Evolutionary conservation across 2,888 invertebrate species (phyloP).

Genomic region (Patella ulyssiponensis): DNA sequence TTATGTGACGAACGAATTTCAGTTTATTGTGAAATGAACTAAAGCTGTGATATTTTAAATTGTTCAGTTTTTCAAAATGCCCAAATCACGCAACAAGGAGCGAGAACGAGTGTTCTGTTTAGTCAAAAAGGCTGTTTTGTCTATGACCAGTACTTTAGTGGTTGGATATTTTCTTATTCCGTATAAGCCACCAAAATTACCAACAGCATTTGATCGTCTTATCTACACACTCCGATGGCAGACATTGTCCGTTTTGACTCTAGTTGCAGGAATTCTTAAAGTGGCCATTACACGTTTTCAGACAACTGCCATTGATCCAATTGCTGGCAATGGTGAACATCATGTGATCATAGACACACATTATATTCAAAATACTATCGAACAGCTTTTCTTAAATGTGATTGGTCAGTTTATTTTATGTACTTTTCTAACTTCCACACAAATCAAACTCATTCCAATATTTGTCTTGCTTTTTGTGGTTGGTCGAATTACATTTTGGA

Average conservation of each 20-base stretch:
- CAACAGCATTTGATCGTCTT: constrained; percentile 35
- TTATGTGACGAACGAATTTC: no score
- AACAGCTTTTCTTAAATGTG: constrained; percentile 41
- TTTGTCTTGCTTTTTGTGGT: constrained; percentile 38
- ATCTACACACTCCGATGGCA: constrained; percentile 45
- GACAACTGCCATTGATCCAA: constrained; percentile 43
- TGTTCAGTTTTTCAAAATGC: neutral
- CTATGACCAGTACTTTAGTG: constrained; percentile 11
- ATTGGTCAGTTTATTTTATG: constrained; percentile 40
- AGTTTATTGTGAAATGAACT: no score
- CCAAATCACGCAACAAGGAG: neutral
- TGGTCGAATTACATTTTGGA: constrained; percentile 41
- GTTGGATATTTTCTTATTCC: constrained; percentile 28
- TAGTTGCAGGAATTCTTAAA: constrained; percentile 30
- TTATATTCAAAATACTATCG: constrained; percentile 43
- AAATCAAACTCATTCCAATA: constrained; percentile 42
- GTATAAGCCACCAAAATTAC: constrained; percentile 25
- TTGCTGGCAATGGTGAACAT: constrained; percentile 38
- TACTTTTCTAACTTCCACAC: constrained; percentile 32
- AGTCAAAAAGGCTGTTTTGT: neutral
- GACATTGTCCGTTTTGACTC: constrained; percentile 30
- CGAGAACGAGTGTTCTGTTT: neutral
- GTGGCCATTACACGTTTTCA: constrained; percentile 31
- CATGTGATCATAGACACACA: constrained; percentile 28
- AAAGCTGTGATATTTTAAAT: no score